Percentiles rank a stretch among this genome's conserved stretches.
Conservation (phyloP, 2,797 vertebrate genomes). For the Gambelia wislizenii region DNA sequence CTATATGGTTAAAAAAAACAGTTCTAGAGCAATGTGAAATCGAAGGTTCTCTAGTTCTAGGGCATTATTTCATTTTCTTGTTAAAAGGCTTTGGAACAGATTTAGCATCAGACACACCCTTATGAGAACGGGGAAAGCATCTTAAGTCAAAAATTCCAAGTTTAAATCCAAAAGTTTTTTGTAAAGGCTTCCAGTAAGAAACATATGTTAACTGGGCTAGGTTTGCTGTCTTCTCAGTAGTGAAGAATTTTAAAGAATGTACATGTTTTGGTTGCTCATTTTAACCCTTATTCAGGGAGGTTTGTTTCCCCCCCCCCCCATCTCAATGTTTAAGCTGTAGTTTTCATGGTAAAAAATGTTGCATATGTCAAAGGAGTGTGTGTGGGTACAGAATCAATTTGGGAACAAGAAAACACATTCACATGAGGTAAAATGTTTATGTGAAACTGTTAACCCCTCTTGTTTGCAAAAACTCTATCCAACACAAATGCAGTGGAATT, state of each 20-base stretch:
- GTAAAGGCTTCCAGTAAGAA: not conserved
- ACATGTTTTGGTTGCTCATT: not conserved
- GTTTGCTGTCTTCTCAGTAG: not conserved
- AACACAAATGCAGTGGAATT: too few relatives aligned
- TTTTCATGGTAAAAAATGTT: too few relatives aligned
- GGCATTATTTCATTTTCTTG: not conserved
- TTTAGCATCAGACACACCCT: not conserved
- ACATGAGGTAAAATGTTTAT: too few relatives aligned
- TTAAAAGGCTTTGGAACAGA: not conserved
- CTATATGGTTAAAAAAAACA: not conserved
- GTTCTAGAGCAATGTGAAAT: too few relatives aligned
- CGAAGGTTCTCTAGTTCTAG: too few relatives aligned
- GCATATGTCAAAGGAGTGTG: too few relatives aligned
- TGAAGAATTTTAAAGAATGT: not conserved
- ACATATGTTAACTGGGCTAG: not conserved
- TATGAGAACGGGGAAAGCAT: not conserved
- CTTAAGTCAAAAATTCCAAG: constrained; percentile 1
- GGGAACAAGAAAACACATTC: too few relatives aligned
- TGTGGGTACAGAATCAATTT: too few relatives aligned
- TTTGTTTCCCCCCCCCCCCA: too few relatives aligned
- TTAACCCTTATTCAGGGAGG: not conserved
- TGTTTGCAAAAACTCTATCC: too few relatives aligned
- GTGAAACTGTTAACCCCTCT: too few relatives aligned
- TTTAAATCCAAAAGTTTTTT: not conserved
- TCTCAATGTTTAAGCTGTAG: too few relatives aligned